Base-by-base conservation (phyloP, 2,797 vertebrate species). In the Eidolon dupreanum region DNA sequence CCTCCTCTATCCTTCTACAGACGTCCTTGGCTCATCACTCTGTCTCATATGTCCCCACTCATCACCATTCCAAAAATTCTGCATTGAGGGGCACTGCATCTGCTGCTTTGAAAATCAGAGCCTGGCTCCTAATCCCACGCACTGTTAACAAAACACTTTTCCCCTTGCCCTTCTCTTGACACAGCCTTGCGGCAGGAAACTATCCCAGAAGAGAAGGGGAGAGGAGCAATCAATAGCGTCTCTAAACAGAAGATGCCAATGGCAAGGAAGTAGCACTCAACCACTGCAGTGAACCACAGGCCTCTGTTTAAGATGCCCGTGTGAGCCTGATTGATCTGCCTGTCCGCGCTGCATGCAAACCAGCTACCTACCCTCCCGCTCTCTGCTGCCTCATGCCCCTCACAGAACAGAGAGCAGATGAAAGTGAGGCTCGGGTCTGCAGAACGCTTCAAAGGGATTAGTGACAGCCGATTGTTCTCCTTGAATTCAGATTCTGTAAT, bases 221-320 rank as follows among this genome's bases (percentile, higher is more conserved):
- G 94, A 97, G 97, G 92, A 92, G 97, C 93, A 97, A 98, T 98
- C 98, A 98, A 98, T 98, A 98, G 95, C 8, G 3, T 95, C 95
- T 98, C 96, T 98, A 96, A 98, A 96, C 86, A 97, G 97, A 97
- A 95, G 98, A 98, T 95, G 97, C 97, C 97, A 96, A 93, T 96
- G 97, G 97, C 98, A 97, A 97, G 95, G 97, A 55, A 0, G 91
- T 57, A 98, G 95, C 89, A 88, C 97, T 98, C 98, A 97, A 95
- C 88, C 97, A 92, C 96, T 11, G 55, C 97, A 75, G 95, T 73
- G 97, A 98, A 95, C 96, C 24, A 0, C 98, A 93, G 0, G 19
- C 94, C 94, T 93, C 98, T 98, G 98, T 98, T 98, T 98, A 98
- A 98, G 98, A 98, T 90, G 66, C 71, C 2, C 0, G 2, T 10